Base-by-base conservation (phyloP, 2,113 vertebrate species). In the Strix uralensis region DNA sequence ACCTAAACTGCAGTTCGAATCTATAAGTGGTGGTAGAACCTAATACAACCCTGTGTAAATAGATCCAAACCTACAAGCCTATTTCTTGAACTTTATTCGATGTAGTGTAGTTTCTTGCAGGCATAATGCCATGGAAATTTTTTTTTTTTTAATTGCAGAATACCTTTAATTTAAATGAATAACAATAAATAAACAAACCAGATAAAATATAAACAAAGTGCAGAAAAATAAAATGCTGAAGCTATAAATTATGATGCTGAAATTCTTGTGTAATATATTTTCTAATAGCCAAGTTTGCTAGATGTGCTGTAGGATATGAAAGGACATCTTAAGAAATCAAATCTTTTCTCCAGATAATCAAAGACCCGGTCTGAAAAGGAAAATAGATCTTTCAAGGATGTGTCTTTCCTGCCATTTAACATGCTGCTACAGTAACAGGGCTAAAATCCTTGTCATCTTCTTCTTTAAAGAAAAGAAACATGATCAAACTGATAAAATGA, bases 401-500 rank as follows among this genome's bases (percentile, higher is more conserved):
- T 69, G 23, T 65, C 57, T 84, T 85, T 87, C 40, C 22, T 85
- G 27, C 6, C 32, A 59, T 49, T 95, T 86, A 81, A 55, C 54
- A 29, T 79, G 65, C n/a, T 73, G 30, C 17, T 11, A 71, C 25
- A 55, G 46, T 49, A 58, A 79, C 47, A 85, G 66, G 65, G 88
- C 63, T 65, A 61, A 97, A 97, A 94, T 79, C 51, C 42, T 78
- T 74, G 49, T 93, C 80, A 96, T 96, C 86, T 87, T 97, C 44
- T 63, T 88, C 65, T 90, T 93, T 71, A 78, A 97, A 91, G 81
- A 80, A 96, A 95, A 94, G 26, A 71, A 91, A 83, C 86, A 94
- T 54, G 89, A 97, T 96, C 90, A 91, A 97, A 87, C 94, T 96
- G 95, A 97, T 97, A 97, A 97, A 96, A 73, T 95, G 92, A 96